Conservation (phyloP, 2,888 invertebrate genomes). For the Diadromus collaris region DNA sequence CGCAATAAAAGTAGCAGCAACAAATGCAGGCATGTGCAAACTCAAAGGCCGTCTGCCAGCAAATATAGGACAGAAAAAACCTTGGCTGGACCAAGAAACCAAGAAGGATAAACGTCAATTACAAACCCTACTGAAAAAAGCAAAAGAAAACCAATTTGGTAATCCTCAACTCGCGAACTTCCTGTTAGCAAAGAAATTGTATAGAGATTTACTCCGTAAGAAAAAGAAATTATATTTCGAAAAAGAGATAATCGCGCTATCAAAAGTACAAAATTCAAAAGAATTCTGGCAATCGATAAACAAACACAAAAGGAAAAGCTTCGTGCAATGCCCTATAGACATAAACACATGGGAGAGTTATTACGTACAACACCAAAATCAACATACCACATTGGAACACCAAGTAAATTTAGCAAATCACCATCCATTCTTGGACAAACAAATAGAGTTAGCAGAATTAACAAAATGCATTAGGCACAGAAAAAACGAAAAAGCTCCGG, state of each 20-base stretch:
- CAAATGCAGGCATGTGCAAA: not conserved
- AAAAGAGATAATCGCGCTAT: constrained; percentile 1
- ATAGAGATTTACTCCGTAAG: not conserved
- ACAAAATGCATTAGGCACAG: constrained; percentile 8
- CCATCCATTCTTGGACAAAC: constrained; percentile 9
- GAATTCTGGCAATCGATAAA: too few relatives aligned
- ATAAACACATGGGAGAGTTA: constrained; percentile 3
- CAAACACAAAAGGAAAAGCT: not conserved
- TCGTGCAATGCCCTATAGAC: not conserved
- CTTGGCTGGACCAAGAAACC: too few relatives aligned
- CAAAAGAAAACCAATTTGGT: too few relatives aligned
- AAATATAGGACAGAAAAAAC: not conserved
- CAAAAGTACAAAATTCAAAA: not conserved
- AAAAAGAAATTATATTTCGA: constrained; percentile 1
- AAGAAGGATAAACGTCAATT: too few relatives aligned
- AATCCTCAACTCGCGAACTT: too few relatives aligned
- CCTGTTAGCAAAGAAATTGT: not conserved
- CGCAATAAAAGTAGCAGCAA: not conserved
- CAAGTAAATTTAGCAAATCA: too few relatives aligned
- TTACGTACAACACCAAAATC: not conserved
- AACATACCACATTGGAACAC: not conserved
- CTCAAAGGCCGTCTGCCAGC: too few relatives aligned
- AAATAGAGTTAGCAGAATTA: constrained; percentile 4
- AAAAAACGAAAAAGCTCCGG: constrained; percentile 24
- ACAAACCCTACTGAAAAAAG: too few relatives aligned